These are phyloP conservation scores for Tridacna crocea DNA, from an alignment of 2,888 invertebrate species.

Conservation along the genomic window DNA sequence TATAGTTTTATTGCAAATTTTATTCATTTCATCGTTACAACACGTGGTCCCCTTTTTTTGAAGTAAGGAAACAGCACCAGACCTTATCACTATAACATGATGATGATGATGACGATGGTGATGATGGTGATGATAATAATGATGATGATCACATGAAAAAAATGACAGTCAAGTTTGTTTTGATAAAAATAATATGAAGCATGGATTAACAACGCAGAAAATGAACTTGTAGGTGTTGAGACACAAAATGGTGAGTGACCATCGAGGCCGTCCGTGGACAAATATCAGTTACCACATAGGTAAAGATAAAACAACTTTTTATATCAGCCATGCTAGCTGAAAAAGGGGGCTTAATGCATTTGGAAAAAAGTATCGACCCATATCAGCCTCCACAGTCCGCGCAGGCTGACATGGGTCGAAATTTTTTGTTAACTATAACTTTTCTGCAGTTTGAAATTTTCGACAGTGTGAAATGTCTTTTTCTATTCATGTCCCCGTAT, in stretches of 20 bases:
- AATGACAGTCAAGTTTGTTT: background rate
- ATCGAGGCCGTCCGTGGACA: background rate
- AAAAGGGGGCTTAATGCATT: too few species aligned
- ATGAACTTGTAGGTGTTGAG: slow-evolving; percentile 6
- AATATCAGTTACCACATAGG: too few species aligned
- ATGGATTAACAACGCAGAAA: background rate
- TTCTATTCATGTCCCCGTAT: too few species aligned
- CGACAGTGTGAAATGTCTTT: too few species aligned
- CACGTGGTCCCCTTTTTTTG: background rate
- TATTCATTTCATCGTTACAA: slow-evolving; percentile 20
- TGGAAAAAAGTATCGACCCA: too few species aligned
- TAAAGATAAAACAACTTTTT: too few species aligned
- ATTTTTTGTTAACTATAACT: too few species aligned
- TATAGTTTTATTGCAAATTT: slow-evolving; percentile 22
- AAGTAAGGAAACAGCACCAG: slow-evolving; percentile 1
- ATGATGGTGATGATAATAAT: slow-evolving; percentile 6
- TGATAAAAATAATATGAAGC: background rate
- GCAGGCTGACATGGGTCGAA: too few species aligned
- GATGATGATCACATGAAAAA: slow-evolving; percentile 12
- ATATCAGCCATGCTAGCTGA: too few species aligned
- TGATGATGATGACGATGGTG: background rate
- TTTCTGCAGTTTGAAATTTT: too few species aligned
- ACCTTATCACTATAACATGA: slow-evolving; percentile 20
- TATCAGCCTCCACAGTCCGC: too few species aligned
- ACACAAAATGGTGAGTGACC: background rate